A percentile compares a stretch with the other conserved stretches of the same genome.
Evolutionary conservation across 2,113 vertebrate genomes (phyloP).

Genomic region (Peromyscus californicus): DNA sequence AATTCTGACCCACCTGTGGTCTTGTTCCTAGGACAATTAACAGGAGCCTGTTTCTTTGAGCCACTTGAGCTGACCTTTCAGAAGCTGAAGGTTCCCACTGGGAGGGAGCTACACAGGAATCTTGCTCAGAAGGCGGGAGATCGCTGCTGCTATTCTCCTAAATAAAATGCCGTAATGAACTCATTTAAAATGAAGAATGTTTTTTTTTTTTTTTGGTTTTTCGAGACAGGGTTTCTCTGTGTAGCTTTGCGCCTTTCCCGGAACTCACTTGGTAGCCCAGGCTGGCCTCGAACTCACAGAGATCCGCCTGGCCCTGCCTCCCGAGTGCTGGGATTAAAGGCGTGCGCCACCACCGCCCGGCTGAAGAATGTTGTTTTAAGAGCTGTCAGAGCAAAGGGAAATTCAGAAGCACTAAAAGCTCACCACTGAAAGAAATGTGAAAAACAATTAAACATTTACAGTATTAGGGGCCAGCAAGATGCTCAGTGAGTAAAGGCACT

Average conservation of each 20-base stretch:
- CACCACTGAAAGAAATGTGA: conserved; percentile 68
- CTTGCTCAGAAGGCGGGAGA: not conserved
- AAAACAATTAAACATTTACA: conserved; percentile 75
- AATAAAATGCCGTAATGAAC: conserved; percentile 32
- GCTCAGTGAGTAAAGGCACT: too few species aligned
- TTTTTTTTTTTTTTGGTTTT: too few species aligned
- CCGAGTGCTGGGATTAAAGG: too few species aligned
- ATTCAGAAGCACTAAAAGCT: conserved; percentile 58
- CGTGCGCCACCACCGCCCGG: too few species aligned
- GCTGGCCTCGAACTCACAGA: too few species aligned
- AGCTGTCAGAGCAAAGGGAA: conserved; percentile 55
- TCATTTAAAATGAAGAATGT: conserved; percentile 63
- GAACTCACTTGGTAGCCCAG: too few species aligned
- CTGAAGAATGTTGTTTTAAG: conserved; percentile 60
- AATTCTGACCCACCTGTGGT: conserved; percentile 26
- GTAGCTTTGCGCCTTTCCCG: too few species aligned
- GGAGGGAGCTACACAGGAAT: not conserved
- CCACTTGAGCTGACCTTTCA: not conserved
- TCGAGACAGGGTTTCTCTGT: too few species aligned
- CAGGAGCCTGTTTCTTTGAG: conserved; percentile 39
- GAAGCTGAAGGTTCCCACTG: not conserved
- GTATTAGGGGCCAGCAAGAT: not conserved
- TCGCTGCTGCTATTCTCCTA: conserved; percentile 38
- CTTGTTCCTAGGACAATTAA: not conserved
- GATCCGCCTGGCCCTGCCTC: too few species aligned